Percentiles rank a stretch among this genome's conserved stretches.
phyloP scores from a whole-genome alignment of 2,888 invertebrate genomes.

The Ichneumoninae sp. region DNA sequence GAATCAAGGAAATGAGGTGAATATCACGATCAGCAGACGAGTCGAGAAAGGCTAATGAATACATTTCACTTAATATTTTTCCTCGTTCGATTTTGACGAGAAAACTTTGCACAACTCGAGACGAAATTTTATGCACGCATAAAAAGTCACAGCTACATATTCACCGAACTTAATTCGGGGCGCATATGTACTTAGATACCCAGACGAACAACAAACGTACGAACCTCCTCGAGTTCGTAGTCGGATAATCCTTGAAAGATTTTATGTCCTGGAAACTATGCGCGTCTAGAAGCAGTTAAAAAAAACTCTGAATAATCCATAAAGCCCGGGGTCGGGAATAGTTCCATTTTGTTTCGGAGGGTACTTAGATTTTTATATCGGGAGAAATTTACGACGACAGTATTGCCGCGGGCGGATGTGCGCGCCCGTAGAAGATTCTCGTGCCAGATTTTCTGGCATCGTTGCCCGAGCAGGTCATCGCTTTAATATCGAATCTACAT shows the following conservation, averaged over 20 bases:
- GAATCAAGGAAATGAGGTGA: conserved; percentile 20
- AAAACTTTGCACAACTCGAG: background rate
- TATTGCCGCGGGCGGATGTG: conserved; percentile 67
- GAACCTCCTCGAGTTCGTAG: conserved; percentile 40
- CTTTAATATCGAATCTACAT: conserved; percentile 62
- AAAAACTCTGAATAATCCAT: conserved; percentile 77
- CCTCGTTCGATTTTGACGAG: conserved; percentile 13
- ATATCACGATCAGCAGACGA: conserved; percentile 8
- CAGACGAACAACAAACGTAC: conserved; percentile 30
- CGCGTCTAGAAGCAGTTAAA: conserved; percentile 76
- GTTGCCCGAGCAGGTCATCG: conserved; percentile 54
- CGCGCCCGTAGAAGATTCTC: conserved; percentile 60
- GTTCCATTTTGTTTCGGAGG: conserved; percentile 76
- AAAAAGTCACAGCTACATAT: background rate
- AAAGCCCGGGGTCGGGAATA: conserved; percentile 70
- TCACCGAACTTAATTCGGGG: conserved; percentile 30
- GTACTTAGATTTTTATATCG: conserved; percentile 76
- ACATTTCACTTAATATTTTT: background rate
- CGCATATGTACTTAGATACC: conserved; percentile 53
- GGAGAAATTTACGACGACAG: conserved; percentile 72
- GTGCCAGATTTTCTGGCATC: conserved; percentile 65
- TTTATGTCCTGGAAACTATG: conserved; percentile 76
- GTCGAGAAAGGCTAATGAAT: background rate
- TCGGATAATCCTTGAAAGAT: conserved; percentile 67
- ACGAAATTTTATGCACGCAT: background rate